Evolutionary conservation across 2,797 vertebrate genomes (phyloP).

Genomic region (Myotis findleyi): DNA sequence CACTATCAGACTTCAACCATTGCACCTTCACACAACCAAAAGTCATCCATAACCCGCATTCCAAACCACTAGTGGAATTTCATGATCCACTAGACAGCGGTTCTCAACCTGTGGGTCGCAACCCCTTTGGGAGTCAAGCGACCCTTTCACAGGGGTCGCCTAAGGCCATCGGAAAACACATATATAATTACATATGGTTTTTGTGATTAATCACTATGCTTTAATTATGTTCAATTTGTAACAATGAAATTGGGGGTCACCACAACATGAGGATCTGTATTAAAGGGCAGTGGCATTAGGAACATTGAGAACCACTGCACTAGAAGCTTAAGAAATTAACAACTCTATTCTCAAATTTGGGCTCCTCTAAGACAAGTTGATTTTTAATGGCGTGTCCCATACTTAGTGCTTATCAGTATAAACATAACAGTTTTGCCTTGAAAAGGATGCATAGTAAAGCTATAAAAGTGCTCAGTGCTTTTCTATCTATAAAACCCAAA

Average conservation of each 20-base stretch:
- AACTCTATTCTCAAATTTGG: not conserved
- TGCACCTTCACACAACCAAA: not conserved
- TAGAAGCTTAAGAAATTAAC: not conserved
- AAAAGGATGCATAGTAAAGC: not conserved
- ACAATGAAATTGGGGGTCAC: too few relatives aligned
- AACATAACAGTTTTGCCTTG: not conserved
- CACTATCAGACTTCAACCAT: not conserved
- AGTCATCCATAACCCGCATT: not conserved
- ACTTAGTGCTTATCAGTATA: not conserved
- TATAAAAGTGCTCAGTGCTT: not conserved
- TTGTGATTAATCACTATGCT: too few relatives aligned
- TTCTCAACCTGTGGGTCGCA: too few relatives aligned
- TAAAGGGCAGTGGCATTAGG: too few relatives aligned
- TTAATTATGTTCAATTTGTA: too few relatives aligned
- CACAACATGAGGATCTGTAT: too few relatives aligned
- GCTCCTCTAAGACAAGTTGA: not conserved
- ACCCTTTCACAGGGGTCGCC: too few relatives aligned
- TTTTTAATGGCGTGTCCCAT: not conserved
- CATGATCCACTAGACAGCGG: not conserved
- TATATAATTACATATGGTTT: too few relatives aligned
- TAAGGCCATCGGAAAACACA: too few relatives aligned
- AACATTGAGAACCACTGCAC: too few relatives aligned
- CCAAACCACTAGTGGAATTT: slow-evolving; percentile 7
- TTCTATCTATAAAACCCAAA: not conserved
- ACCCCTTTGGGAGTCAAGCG: too few relatives aligned